Percentiles rank a stretch among this genome's conserved stretches.
These are phyloP conservation scores for Paramormyrops kingsleyae DNA, from an alignment of 2,113 vertebrate genomes.

Conservation along the genomic window DNA sequence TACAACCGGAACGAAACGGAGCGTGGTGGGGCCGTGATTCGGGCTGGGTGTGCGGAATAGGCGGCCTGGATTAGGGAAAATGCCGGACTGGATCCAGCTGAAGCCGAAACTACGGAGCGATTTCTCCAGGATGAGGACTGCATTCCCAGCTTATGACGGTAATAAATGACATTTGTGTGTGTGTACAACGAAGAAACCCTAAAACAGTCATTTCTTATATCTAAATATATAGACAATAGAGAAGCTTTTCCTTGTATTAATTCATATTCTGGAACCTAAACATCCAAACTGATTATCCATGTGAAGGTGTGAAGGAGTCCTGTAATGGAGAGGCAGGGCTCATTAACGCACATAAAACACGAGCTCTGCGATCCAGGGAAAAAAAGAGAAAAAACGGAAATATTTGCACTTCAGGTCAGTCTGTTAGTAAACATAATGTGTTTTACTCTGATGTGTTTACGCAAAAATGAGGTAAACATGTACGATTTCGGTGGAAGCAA, in stretches of 20 bases:
- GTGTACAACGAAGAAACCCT: background rate
- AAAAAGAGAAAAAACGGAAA: background rate
- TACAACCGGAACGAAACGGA: slow-evolving; percentile 46
- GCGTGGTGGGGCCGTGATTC: slow-evolving; percentile 56
- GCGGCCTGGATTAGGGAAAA: slow-evolving; percentile 47
- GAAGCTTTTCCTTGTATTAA: background rate
- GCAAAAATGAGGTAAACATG: background rate
- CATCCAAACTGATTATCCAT: background rate
- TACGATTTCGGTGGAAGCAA: background rate
- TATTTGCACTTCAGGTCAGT: background rate
- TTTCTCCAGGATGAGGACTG: background rate
- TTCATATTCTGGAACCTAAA: background rate
- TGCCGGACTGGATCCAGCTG: slow-evolving; percentile 38
- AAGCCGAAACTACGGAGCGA: background rate
- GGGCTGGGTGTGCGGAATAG: slow-evolving; percentile 55
- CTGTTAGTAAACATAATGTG: background rate
- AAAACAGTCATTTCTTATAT: background rate
- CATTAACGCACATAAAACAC: background rate
- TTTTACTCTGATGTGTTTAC: background rate
- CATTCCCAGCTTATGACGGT: background rate
- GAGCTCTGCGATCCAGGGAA: background rate
- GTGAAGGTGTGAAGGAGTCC: background rate
- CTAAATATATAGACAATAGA: background rate
- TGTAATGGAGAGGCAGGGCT: background rate
- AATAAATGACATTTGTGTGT: background rate